phyloP scores from a whole-genome alignment of 2,888 invertebrate species.

The Agelastica alni region DNA sequence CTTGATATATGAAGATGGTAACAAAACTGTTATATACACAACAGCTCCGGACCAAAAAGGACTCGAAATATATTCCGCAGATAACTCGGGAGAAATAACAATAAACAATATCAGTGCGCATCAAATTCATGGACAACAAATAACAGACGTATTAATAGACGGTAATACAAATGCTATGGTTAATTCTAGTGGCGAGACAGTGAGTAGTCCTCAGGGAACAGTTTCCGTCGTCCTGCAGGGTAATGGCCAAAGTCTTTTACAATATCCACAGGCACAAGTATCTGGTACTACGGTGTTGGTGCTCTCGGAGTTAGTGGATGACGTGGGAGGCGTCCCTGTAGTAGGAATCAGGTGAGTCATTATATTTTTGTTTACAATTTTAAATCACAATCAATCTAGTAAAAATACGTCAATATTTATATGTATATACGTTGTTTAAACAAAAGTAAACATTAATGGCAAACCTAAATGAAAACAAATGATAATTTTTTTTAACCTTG shows the following conservation, averaged over 20 bases:
- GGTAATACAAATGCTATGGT: conserved; percentile 61
- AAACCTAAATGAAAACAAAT: too few relatives aligned
- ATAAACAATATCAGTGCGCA: conserved; percentile 56
- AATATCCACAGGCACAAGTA: conserved; percentile 60
- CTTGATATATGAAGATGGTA: conserved; percentile 82
- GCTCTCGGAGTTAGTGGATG: conserved; percentile 71
- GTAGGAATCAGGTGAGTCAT: conserved; percentile 66
- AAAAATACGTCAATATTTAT: too few relatives aligned
- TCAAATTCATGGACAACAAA: conserved; percentile 55
- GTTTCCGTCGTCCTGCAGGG: conserved; percentile 60
- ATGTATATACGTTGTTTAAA: too few relatives aligned
- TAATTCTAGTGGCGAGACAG: conserved; percentile 58
- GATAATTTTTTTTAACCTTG: too few relatives aligned
- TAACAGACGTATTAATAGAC: conserved; percentile 62
- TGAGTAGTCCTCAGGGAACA: conserved; percentile 54
- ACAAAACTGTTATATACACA: conserved; percentile 83
- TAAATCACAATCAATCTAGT: too few relatives aligned
- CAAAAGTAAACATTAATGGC: too few relatives aligned
- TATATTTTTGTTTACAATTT: neutral
- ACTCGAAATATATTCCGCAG: conserved; percentile 77
- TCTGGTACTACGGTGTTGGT: conserved; percentile 70
- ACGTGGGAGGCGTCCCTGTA: conserved; percentile 69
- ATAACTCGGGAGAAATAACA: conserved; percentile 57
- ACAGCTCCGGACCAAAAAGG: conserved; percentile 79
- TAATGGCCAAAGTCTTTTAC: conserved; percentile 60